phyloP scores from a whole-genome alignment of 2,113 vertebrate species.

The Galemys pyrenaicus region DNA sequence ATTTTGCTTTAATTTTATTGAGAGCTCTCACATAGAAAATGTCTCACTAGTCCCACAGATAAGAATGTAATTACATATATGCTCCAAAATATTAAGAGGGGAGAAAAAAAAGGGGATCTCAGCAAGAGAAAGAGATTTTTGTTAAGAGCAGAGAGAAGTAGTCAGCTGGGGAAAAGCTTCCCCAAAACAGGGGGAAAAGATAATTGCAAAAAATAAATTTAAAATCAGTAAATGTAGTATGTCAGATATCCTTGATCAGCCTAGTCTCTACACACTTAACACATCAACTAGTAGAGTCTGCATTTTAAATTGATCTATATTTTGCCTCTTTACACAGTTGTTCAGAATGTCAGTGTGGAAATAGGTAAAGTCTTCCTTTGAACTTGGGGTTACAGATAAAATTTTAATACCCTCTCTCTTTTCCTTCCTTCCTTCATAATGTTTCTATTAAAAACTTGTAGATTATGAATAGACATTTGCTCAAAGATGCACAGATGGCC shows the following conservation, averaged over 20 bases:
- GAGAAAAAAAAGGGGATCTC: neutral
- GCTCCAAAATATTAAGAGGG: neutral
- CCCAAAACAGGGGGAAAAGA: neutral
- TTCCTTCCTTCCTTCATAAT: neutral
- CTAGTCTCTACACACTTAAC: neutral
- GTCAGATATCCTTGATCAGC: neutral
- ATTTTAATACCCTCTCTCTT: neutral
- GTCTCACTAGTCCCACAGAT: neutral
- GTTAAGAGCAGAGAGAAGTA: neutral
- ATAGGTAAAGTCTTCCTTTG: neutral
- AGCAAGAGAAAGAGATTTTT: neutral
- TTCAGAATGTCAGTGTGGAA: neutral
- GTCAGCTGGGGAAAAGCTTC: neutral
- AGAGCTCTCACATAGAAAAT: neutral
- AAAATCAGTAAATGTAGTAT: neutral
- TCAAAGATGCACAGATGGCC: neutral
- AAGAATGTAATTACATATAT: constrained; percentile 1
- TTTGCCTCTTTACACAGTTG: neutral
- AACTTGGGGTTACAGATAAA: neutral
- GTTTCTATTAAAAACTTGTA: neutral
- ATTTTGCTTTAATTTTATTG: constrained; percentile 12
- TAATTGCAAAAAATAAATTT: neutral
- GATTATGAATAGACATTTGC: neutral
- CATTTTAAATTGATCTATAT: neutral
- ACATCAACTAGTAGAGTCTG: neutral